Evolutionary conservation across 2,797 vertebrate species (phyloP), one percentile per base, ranked within the genome.

Genomic region (Rhinogobio ventralis): DNA sequence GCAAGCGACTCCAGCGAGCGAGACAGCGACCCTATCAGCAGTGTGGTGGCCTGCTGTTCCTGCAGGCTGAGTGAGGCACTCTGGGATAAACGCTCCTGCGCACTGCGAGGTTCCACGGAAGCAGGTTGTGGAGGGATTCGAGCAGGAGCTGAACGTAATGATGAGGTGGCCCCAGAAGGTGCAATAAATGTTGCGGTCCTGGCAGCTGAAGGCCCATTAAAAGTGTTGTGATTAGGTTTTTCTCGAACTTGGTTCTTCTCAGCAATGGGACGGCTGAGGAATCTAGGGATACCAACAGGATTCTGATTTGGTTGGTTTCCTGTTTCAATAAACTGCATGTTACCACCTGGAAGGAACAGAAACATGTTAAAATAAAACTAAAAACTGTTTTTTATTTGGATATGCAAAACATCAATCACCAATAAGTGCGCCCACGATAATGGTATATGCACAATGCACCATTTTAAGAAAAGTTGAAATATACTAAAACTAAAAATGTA

Each of bases 1-100:
- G 95, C 93, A 87, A 96, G 82, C 1, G 87, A 60, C 90, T 94
- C 95, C 87, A 96, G 90, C 0, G 95, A 96, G 75, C 89, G 94
- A 0, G 94, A 95, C 88, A 95, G 92, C 0, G 94, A 92, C 10
- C 90, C 89, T 84, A 96, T 91, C 4, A 96, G 93, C 85, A 90
- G 76, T 39, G 94, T 83, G 76, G 92, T 89, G 84, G 93, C 91
- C 71, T 92, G 93, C 92, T 96, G 95, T 94, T 96, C 94, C 91
- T 93, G 92, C 6, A 96, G 86, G 86, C 95, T 94, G 82, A 94
- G 93, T 0, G 90, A 85, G 7, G 94, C 92, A 87, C 92, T 88
- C 87, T 92, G 93, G 45, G 92, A 81, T 85, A 95, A 90, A 17
- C 86, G 90, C 33, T 91, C 90, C 5, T 45, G 90, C 1, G 86